A percentile compares a stretch with the other conserved stretches of the same genome.
phyloP scores from a whole-genome alignment of 92 coral and sea anemone genomes.

The Anthopleura xanthogrammica region DNA sequence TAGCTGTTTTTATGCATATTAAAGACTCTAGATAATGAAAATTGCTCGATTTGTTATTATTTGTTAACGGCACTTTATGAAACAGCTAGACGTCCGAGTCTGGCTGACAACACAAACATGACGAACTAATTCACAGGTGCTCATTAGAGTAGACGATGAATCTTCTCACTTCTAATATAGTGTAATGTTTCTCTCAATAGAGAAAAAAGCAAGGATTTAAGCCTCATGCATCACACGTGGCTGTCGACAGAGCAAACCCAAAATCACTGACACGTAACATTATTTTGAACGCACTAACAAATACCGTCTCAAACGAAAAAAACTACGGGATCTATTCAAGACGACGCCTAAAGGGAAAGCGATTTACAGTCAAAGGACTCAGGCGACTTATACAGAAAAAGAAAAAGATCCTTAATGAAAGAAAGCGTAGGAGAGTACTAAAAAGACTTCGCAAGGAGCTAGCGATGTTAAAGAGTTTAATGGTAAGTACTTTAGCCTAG shows the following conservation, averaged over 20 bases:
- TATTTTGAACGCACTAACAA: slow-evolving; percentile 3
- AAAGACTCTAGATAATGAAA: slow-evolving; percentile 5
- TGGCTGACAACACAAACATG: neutral
- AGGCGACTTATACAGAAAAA: slow-evolving; percentile 12
- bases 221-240: slow-evolving; percentile 30
- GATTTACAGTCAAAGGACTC: slow-evolving; percentile 3
- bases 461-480: slow-evolving; percentile 1
- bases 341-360: neutral
- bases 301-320: slow-evolving; percentile 15
- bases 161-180: neutral
- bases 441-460: slow-evolving; percentile 27
- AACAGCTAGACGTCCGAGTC: neutral
- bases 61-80: slow-evolving; percentile 15
- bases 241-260: neutral
- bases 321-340: neutral
- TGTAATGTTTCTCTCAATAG: slow-evolving; percentile 6
- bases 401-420: neutral
- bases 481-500: slow-evolving; percentile 7
- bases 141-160: neutral
- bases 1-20: slow-evolving; percentile 19
- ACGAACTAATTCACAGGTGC: neutral
- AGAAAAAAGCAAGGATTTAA: slow-evolving; percentile 13
- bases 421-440: slow-evolving; percentile 11
- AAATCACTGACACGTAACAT: slow-evolving; percentile 22
- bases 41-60: slow-evolving; percentile 18